Evolutionary conservation across 2,797 vertebrate species (phyloP).

Genomic region (Eupleurogrammus muticus): DNA sequence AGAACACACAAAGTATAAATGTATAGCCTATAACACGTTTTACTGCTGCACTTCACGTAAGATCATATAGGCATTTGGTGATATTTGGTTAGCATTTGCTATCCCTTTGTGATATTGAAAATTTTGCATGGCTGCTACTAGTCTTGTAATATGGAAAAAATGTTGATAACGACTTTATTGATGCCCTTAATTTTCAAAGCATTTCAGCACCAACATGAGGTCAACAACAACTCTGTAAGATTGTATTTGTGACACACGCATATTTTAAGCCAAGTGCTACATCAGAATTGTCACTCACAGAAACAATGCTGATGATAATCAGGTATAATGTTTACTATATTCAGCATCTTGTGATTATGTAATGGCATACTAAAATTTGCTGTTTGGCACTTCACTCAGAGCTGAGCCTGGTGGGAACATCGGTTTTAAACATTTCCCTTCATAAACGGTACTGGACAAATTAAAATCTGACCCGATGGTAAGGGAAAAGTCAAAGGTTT

Average conservation of each 20-base stretch:
- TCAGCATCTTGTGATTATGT: too few species aligned
- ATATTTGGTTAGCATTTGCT: background rate
- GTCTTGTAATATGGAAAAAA: background rate
- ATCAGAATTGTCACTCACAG: too few species aligned
- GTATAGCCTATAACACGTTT: background rate
- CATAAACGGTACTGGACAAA: too few species aligned
- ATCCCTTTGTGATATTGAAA: background rate
- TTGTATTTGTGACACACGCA: too few species aligned
- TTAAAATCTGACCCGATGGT: too few species aligned
- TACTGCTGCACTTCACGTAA: accelerated
- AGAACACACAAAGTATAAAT: background rate
- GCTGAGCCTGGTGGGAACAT: too few species aligned
- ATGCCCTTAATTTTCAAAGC: background rate
- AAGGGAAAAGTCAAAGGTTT: background rate
- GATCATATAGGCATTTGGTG: background rate
- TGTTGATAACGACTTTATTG: background rate
- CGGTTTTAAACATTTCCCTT: too few species aligned
- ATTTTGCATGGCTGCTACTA: background rate
- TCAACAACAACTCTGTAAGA: background rate
- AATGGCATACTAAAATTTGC: too few species aligned
- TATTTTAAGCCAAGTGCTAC: too few species aligned
- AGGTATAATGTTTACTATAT: too few species aligned
- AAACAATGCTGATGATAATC: too few species aligned
- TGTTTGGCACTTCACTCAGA: too few species aligned
- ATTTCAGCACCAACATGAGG: background rate